Conservation (phyloP, 2,888 invertebrate species). For the Ectemnius continuus region DNA sequence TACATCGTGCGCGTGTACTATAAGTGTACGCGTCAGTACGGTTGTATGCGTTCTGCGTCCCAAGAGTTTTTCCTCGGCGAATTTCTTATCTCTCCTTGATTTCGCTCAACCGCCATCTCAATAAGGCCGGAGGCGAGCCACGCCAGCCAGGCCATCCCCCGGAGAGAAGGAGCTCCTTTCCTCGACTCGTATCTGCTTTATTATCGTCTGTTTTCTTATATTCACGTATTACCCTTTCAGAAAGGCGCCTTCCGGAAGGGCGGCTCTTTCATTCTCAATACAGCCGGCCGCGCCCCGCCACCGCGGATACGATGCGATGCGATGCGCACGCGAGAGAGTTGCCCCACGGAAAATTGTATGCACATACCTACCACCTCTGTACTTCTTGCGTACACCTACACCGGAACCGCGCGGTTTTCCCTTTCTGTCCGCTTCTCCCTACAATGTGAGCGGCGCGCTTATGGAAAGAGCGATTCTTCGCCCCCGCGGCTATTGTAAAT, state of each 20-base stretch:
- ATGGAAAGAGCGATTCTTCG: neutral
- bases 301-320: too few species aligned
- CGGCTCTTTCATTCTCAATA: constrained; percentile 26
- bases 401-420: constrained; percentile 27
- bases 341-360: constrained; percentile 10
- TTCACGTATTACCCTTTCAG: constrained; percentile 29
- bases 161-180: neutral
- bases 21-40: neutral
- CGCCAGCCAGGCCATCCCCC: constrained; percentile 14
- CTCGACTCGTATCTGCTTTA: constrained; percentile 5
- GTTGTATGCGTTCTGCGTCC: neutral
- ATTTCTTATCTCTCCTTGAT: constrained; percentile 8
- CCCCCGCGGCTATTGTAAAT: constrained; percentile 43
- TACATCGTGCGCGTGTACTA: too few species aligned
- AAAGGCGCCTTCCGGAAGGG: constrained; percentile 6
- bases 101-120: neutral
- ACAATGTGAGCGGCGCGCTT: too few species aligned
- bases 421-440: constrained; percentile 19
- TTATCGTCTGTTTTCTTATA: constrained; percentile 18
- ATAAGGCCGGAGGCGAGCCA: constrained; percentile 9
- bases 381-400: constrained; percentile 21
- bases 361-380: neutral
- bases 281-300: too few species aligned
- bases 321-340: constrained; percentile 12
- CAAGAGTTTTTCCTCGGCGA: neutral